Conservation (phyloP, 2,888 invertebrate species). For the Parelbella ahira region DNA sequence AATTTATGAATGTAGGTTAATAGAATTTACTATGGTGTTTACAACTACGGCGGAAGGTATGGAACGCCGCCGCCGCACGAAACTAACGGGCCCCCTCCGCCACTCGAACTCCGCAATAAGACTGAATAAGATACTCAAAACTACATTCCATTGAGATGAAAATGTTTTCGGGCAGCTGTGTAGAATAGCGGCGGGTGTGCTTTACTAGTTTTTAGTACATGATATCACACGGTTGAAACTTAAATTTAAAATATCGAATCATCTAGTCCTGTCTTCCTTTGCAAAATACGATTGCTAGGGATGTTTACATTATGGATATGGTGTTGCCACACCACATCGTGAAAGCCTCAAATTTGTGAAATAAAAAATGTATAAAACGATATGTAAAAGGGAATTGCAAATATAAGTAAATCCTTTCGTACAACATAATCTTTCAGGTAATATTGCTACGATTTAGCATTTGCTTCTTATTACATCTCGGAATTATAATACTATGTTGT, state of each 20-base stretch:
- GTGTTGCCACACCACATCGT: conserved; percentile 14
- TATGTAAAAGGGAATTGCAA: conserved; percentile 15
- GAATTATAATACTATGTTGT: conserved; percentile 15
- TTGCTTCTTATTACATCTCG: conserved; percentile 12
- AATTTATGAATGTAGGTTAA: conserved; percentile 23
- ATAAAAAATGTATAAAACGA: conserved; percentile 10
- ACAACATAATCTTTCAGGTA: conserved; percentile 14
- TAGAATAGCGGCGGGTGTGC: conserved; percentile 35
- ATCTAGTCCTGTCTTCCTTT: conserved; percentile 70
- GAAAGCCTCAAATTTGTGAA: conserved; percentile 12
- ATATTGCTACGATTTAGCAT: conserved; percentile 14
- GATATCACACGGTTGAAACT: conserved; percentile 23
- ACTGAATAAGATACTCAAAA: conserved; percentile 47
- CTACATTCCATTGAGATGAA: conserved; percentile 45
- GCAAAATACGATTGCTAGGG: conserved; percentile 33
- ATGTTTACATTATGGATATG: conserved; percentile 12
- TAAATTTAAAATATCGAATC: conserved; percentile 33
- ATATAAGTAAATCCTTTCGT: conserved; percentile 15
- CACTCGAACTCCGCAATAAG: conserved; percentile 38
- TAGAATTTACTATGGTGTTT: conserved; percentile 19
- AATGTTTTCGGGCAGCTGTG: conserved; percentile 28
- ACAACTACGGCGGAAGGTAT: conserved; percentile 15
- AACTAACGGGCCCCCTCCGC: conserved; percentile 12
- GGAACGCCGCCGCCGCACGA: conserved; percentile 11
- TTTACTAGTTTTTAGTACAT: conserved; percentile 27